Percentiles rank a stretch among this genome's conserved stretches.
phyloP scores from a whole-genome alignment of 2,888 invertebrate genomes.

The Coronaproctus castanopsis region DNA sequence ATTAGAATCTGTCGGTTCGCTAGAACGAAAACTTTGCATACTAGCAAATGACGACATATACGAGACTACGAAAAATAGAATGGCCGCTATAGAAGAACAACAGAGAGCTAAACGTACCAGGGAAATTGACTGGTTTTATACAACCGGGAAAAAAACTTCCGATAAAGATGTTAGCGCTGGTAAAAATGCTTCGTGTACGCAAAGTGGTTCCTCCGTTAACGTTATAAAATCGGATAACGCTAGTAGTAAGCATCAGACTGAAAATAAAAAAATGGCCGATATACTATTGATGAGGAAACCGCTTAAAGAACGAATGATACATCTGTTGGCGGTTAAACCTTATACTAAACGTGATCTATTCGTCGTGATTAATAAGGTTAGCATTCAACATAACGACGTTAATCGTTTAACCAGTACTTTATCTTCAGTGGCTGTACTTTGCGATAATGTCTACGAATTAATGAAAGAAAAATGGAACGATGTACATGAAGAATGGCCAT shows the following conservation, averaged over 20 bases:
- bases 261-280: background rate
- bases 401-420: slow-evolving; percentile 53
- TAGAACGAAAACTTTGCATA: slow-evolving; percentile 73
- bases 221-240: background rate
- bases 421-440: slow-evolving; percentile 39
- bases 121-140: slow-evolving; percentile 1
- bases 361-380: slow-evolving; percentile 64
- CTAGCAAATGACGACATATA: slow-evolving; percentile 92
- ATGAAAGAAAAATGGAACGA: slow-evolving; percentile 78
- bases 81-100: slow-evolving; percentile 79
- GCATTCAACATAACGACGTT: slow-evolving; percentile 63
- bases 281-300: slow-evolving; percentile 9
- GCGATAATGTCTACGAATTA: slow-evolving; percentile 62
- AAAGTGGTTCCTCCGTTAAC: background rate
- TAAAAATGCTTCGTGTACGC: background rate
- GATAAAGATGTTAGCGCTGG: background rate
- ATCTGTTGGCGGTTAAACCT: slow-evolving; percentile 75
- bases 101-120: slow-evolving; percentile 43
- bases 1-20: slow-evolving; percentile 40
- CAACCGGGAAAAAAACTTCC: background rate
- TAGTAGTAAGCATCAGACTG: background rate
- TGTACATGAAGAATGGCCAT: slow-evolving; percentile 84
- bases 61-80: slow-evolving; percentile 73
- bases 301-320: slow-evolving; percentile 47
- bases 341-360: slow-evolving; percentile 84